Conservation (phyloP, 2,797 vertebrate genomes). For the Propithecus perrieri region DNA sequence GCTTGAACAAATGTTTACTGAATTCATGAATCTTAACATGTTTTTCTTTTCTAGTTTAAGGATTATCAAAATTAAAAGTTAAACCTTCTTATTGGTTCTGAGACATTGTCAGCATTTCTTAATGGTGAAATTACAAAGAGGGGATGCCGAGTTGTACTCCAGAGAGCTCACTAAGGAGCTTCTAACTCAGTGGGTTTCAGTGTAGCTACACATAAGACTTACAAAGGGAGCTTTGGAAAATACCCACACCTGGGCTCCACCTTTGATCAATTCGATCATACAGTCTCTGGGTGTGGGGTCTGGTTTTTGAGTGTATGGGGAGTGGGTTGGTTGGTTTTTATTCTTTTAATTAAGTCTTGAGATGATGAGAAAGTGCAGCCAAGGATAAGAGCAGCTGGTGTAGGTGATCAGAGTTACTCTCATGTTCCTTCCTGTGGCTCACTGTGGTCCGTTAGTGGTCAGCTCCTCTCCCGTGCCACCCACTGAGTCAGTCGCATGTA, state of each 20-base stretch:
- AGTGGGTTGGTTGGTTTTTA: neutral
- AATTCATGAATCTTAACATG: neutral
- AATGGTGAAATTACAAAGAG: neutral
- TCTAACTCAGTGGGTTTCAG: neutral
- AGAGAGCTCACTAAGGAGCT: neutral
- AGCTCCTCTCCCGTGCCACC: neutral
- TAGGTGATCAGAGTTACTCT: neutral
- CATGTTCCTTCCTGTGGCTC: neutral
- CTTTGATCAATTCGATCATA: neutral
- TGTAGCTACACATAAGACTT: neutral
- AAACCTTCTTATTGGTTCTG: neutral
- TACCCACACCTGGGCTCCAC: neutral
- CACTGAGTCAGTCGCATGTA: neutral
- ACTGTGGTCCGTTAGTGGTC: fast-evolving
- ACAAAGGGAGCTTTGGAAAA: neutral
- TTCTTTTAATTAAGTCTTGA: neutral
- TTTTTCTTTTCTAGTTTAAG: neutral
- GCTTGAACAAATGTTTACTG: neutral
- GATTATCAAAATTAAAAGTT: neutral
- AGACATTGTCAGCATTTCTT: neutral
- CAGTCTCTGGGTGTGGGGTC: neutral
- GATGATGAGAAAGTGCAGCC: neutral
- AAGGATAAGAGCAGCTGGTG: neutral
- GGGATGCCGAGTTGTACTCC: neutral
- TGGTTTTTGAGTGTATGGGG: neutral